Evolutionary conservation across 1,140 invertebrate species (phyloP).

Genomic region (Zaprionus davidi): DNA sequence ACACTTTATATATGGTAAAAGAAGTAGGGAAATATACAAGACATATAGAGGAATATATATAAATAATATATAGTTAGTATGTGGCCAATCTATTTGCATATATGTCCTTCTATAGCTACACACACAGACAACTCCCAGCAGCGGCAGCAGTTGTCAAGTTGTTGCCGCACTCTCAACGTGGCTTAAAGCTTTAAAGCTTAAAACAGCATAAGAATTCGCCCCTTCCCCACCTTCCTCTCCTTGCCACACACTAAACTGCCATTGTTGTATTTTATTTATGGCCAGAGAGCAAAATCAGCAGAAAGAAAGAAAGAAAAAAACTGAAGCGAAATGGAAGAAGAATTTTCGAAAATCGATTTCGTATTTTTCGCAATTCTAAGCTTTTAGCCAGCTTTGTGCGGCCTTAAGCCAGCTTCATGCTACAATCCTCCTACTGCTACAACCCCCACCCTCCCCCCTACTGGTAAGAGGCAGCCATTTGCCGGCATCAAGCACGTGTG

Average conservation of each 20-base stretch:
- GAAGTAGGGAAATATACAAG: not conserved
- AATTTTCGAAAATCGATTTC: constrained; percentile 49
- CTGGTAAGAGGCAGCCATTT: not conserved
- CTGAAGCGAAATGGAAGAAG: constrained; percentile 1
- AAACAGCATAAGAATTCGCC: constrained; percentile 23
- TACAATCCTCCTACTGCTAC: constrained; percentile 23
- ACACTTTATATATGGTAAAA: not conserved
- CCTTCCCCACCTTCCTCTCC: not conserved
- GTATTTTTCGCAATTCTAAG: constrained; percentile 50
- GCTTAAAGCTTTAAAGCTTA: constrained; percentile 37
- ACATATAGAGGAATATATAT: not conserved
- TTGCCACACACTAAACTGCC: constrained; percentile 2
- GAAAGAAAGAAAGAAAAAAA: constrained; percentile 10
- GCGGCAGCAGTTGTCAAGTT: not conserved
- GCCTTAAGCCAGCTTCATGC: constrained; percentile 47
- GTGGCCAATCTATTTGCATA: not conserved
- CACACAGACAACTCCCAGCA: no score
- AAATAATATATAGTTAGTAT: not conserved
- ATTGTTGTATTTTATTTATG: constrained; percentile 57
- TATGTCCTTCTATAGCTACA: not conserved
- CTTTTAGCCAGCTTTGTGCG: constrained; percentile 52
- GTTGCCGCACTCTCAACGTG: constrained; percentile 2
- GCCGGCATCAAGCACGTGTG: not conserved
- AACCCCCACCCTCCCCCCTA: not conserved
- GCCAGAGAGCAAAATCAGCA: constrained; percentile 26